A percentile compares a stretch with the other conserved stretches of the same genome.
Conservation (phyloP, 92 coral and sea anemone genomes). For the Phymanthus crucifer region DNA sequence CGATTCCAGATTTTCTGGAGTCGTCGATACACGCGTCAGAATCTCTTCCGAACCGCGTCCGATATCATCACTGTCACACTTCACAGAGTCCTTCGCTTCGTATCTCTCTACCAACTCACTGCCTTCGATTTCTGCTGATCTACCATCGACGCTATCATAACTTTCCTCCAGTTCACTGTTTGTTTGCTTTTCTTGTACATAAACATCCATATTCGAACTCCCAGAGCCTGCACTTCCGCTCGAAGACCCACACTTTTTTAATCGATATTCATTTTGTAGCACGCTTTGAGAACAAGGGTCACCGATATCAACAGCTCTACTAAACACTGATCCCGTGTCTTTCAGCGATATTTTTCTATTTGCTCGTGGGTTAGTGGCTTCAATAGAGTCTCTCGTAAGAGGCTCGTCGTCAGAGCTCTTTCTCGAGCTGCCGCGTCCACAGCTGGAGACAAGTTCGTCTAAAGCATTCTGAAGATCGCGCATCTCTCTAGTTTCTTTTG, state of each 20-base stretch:
- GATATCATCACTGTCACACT: constrained; percentile 18
- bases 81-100: background rate
- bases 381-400: background rate
- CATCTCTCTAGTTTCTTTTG: constrained; percentile 30
- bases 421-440: constrained; percentile 21
- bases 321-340: constrained; percentile 12
- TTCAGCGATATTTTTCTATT: constrained; percentile 16
- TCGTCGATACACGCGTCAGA: constrained; percentile 16
- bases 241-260: constrained; percentile 30
- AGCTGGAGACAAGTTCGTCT: constrained; percentile 52
- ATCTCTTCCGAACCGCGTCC: background rate
- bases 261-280: background rate
- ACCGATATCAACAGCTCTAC: constrained; percentile 6
- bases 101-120: background rate
- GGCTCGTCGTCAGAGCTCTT: background rate
- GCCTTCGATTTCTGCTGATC: background rate
- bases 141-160: constrained; percentile 30
- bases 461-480: constrained; percentile 54
- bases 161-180: constrained; percentile 17
- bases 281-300: constrained; percentile 7
- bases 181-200: background rate
- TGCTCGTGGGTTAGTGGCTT: constrained; percentile 15
- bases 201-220: background rate
- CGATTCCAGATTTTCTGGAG: constrained; percentile 2
- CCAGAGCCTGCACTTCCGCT: constrained; percentile 6